phyloP scores from a whole-genome alignment of 2,888 invertebrate genomes.

The Dicranocentrus wangi region DNA sequence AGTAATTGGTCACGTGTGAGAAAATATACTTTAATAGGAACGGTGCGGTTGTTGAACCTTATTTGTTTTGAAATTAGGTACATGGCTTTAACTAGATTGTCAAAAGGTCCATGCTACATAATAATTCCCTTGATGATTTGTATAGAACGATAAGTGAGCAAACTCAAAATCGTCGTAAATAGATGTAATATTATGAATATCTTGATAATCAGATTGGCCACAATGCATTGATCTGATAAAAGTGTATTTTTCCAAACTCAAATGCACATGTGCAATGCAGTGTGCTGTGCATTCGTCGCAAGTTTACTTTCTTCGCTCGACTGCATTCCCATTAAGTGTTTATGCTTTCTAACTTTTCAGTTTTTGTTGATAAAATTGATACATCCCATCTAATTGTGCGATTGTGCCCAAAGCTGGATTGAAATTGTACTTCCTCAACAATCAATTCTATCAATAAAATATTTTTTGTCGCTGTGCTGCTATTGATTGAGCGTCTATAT shows the following conservation, averaged over 20 bases:
- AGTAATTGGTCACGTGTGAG: slow-evolving; percentile 3
- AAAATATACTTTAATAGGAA: neutral
- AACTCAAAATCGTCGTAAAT: too few species aligned
- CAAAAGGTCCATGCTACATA: neutral
- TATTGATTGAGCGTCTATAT: too few species aligned
- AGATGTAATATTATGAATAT: too few species aligned
- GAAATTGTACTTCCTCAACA: too few species aligned
- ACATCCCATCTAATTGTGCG: too few species aligned
- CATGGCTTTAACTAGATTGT: neutral
- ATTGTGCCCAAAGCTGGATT: too few species aligned
- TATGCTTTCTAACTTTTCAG: slow-evolving; percentile 46
- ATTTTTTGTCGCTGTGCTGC: too few species aligned
- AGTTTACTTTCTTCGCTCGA: slow-evolving; percentile 36
- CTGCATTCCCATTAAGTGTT: slow-evolving; percentile 31
- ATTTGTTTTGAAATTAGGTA: slow-evolving; percentile 2
- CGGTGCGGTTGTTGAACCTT: slow-evolving; percentile 18
- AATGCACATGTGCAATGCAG: neutral
- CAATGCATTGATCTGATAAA: neutral
- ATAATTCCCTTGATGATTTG: neutral
- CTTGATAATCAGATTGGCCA: neutral
- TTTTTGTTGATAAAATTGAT: slow-evolving; percentile 8
- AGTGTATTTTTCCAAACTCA: neutral
- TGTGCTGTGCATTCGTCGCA: neutral
- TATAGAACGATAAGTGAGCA: neutral
- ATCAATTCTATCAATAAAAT: too few species aligned